phyloP scores from a whole-genome alignment of 1,140 invertebrate species.

The Hetaerina americana region DNA sequence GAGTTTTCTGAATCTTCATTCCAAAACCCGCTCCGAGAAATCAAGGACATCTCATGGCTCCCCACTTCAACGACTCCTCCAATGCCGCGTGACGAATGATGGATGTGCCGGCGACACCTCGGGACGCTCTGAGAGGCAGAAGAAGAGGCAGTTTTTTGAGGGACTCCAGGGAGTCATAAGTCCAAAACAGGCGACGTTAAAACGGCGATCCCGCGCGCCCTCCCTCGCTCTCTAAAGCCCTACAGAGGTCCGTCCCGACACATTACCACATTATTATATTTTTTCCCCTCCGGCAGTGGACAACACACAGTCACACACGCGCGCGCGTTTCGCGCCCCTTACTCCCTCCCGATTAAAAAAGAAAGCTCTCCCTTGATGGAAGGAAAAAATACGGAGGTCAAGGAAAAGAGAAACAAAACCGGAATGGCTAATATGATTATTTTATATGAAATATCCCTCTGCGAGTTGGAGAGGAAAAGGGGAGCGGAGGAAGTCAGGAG shows the following conservation, averaged over 20 bases:
- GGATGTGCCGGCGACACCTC: not conserved
- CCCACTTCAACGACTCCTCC: not conserved
- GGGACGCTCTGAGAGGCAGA: not conserved
- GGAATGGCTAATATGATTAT: not conserved
- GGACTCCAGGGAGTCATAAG: not conserved
- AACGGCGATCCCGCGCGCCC: not conserved
- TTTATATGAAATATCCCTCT: not conserved
- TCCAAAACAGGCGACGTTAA: not conserved
- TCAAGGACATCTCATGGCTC: too few species aligned
- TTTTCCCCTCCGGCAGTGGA: not conserved
- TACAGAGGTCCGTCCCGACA: too few species aligned
- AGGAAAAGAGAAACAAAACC: too few species aligned
- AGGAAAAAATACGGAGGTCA: not conserved
- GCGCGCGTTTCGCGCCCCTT: conserved; percentile 1
- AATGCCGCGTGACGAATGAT: not conserved
- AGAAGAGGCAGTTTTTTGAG: too few species aligned
- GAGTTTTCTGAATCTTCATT: too few species aligned
- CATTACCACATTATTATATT: not conserved
- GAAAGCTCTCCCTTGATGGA: conserved; percentile 1
- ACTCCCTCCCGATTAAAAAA: not conserved
- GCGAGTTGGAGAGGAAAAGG: conserved; percentile 10
- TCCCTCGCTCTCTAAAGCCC: not conserved
- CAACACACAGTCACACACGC: not conserved
- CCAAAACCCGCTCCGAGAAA: too few species aligned
- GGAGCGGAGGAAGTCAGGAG: conserved; percentile 4